Evolutionary conservation across 2,888 invertebrate species (phyloP).

Genomic region (Rhagonycha fulva): DNA sequence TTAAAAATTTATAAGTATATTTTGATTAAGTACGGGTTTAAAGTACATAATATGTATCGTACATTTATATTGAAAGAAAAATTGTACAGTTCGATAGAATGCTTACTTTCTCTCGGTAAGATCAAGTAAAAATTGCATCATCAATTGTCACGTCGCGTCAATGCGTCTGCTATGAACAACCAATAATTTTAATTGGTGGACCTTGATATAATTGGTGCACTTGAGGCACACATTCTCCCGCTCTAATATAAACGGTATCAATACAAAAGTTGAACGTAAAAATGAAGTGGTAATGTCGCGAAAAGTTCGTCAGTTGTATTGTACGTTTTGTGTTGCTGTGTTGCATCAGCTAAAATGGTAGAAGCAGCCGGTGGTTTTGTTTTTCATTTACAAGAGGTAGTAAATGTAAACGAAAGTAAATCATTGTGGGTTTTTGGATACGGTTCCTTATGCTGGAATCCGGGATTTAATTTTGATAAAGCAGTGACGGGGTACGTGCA

Average conservation of each 20-base stretch:
- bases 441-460: slow-evolving; percentile 94
- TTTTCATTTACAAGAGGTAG: slow-evolving; percentile 44
- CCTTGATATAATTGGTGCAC: slow-evolving; percentile 5
- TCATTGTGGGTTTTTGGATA: slow-evolving; percentile 93
- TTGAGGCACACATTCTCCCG: slow-evolving; percentile 10
- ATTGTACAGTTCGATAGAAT: not conserved
- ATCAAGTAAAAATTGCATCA: slow-evolving; percentile 10
- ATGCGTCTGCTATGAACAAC: slow-evolving; percentile 5
- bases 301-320: not conserved
- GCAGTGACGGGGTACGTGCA: slow-evolving; percentile 81
- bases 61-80: not conserved
- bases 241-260: slow-evolving; percentile 19
- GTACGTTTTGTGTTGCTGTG: slow-evolving; percentile 2
- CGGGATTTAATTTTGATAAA: slow-evolving; percentile 84
- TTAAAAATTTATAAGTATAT: too few species aligned
- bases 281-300: slow-evolving; percentile 8
- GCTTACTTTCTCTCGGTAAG: not conserved
- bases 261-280: slow-evolving; percentile 7
- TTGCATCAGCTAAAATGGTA: slow-evolving; percentile 25
- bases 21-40: too few species aligned
- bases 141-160: slow-evolving; percentile 12
- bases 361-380: slow-evolving; percentile 16
- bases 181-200: slow-evolving; percentile 8
- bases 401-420: slow-evolving; percentile 52
- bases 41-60: not conserved